Evolutionary conservation across 2,888 invertebrate species (phyloP), one percentile per base, ranked within the genome.

Genomic region (Aquatica leii): DNA sequence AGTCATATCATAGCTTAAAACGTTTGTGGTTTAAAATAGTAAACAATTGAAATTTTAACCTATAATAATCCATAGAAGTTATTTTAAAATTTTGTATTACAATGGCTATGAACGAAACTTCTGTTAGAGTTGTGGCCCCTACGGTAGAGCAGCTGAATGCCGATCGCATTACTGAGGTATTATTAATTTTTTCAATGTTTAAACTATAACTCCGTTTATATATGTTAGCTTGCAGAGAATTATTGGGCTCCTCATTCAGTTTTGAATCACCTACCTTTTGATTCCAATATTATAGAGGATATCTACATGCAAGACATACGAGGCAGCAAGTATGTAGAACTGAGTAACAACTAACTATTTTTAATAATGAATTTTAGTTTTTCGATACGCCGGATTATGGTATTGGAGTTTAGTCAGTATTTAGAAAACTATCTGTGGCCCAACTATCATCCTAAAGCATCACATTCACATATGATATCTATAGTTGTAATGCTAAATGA

Each of bases 401-500:
- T 97, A 87, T 83, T 98, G 60, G 98, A 98, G 82, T 97, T 97
- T 81, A 97, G 97, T 66, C 98, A 98, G 77, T 99, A 98, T 81
- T 81, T 99, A 71, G 99, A 99, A 82, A 95, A 94, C 77, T 98
- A 94, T 81, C 81, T 99, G 54, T 99, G 98, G 99, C 97, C 97
- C 0, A 94, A 98, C 82, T 99, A 94, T 81, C 84, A 86, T 57
- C 86, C 90, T 0, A 88, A 87, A n/a, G 90, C 95, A 1, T 87
- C 91, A 1, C 88, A 91, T 73, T 90, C 92, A n/a, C 97, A 98
- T 80, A 88, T 97, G 76, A 89, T 99, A 89, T 97, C 98, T 0
- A 95, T 99, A 69, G 93, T 97, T n/a, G 91, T 95, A 0, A 96
- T 99, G 94, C 90, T 98, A 48, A 99, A 99, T 84, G 98, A 99